A percentile compares a stretch with the other conserved stretches of the same genome.
These are phyloP conservation scores for Pyxicephalus adspersus DNA, from an alignment of 2,113 vertebrate genomes.

Conservation along the genomic window DNA sequence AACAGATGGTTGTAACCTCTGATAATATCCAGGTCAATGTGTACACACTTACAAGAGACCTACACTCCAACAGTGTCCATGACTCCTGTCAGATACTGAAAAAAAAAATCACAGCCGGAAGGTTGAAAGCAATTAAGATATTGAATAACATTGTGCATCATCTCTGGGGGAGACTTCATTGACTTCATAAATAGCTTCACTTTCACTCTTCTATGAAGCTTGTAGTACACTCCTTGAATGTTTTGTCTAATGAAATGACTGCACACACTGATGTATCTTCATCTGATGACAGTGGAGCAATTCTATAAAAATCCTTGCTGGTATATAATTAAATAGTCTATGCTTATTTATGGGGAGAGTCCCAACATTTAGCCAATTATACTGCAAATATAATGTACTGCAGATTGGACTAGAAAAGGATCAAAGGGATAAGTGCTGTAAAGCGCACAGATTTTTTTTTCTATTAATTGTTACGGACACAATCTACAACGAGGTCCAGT, in stretches of 20 bases:
- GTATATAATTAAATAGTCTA: too few relatives aligned
- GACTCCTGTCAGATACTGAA: slow-evolving; percentile 6
- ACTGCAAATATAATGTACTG: too few relatives aligned
- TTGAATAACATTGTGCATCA: slow-evolving; percentile 53
- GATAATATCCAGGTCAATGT: slow-evolving; percentile 34
- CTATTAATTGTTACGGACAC: too few relatives aligned
- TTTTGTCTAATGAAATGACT: slow-evolving; percentile 1
- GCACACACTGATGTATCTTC: background rate
- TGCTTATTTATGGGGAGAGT: too few relatives aligned
- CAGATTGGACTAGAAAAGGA: too few relatives aligned
- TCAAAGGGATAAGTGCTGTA: too few relatives aligned
- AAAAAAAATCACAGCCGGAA: slow-evolving; percentile 41
- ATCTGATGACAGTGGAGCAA: background rate
- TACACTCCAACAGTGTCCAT: background rate
- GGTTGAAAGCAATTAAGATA: slow-evolving; percentile 49
- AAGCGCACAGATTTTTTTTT: too few relatives aligned
- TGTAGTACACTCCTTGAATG: background rate
- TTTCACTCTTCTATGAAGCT: slow-evolving; percentile 5
- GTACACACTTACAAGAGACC: slow-evolving; percentile 9
- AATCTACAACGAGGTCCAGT: too few relatives aligned
- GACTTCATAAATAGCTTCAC: slow-evolving; percentile 13
- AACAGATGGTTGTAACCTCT: background rate
- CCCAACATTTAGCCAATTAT: too few relatives aligned
- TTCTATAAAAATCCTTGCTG: too few relatives aligned
- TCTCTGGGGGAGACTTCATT: slow-evolving; percentile 52